A percentile compares a stretch with the other conserved stretches of the same genome.
These are phyloP conservation scores for Corapipo altera DNA, from an alignment of 2,113 vertebrate genomes.

Conservation along the genomic window DNA sequence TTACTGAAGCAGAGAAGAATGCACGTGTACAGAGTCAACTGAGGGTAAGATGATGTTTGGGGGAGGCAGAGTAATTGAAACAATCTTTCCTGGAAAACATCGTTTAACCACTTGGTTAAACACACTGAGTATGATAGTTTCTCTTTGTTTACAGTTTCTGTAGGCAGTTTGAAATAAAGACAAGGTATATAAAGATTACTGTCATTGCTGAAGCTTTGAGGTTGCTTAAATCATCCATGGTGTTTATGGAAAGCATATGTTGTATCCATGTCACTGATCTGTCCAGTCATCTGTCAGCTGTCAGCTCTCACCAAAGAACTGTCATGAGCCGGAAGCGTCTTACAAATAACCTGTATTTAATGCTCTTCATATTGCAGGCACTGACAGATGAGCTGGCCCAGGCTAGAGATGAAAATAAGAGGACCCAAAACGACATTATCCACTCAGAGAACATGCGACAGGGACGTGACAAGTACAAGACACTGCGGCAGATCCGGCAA, in stretches of 20 bases:
- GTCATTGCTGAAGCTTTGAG: neutral
- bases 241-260: neutral
- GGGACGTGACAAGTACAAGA: constrained; percentile 97
- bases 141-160: neutral
- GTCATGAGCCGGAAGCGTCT: neutral
- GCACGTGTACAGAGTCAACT: constrained; percentile 91
- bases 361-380: constrained; percentile 56
- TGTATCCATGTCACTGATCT: accelerated
- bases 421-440: constrained; percentile 90
- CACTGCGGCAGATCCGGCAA: constrained; percentile 91
- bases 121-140: neutral
- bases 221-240: neutral
- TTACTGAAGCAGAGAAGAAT: constrained; percentile 94
- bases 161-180: neutral
- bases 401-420: constrained; percentile 88
- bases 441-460: constrained; percentile 87
- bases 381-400: constrained; percentile 90
- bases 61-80: neutral
- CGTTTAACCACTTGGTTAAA: neutral
- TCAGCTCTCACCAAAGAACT: neutral
- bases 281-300: neutral
- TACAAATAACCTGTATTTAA: neutral
- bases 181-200: neutral
- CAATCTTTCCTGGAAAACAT: neutral
- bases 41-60: constrained; percentile 74